phyloP scores from a whole-genome alignment of 2,113 vertebrate genomes.

The Propithecus coquereli region DNA sequence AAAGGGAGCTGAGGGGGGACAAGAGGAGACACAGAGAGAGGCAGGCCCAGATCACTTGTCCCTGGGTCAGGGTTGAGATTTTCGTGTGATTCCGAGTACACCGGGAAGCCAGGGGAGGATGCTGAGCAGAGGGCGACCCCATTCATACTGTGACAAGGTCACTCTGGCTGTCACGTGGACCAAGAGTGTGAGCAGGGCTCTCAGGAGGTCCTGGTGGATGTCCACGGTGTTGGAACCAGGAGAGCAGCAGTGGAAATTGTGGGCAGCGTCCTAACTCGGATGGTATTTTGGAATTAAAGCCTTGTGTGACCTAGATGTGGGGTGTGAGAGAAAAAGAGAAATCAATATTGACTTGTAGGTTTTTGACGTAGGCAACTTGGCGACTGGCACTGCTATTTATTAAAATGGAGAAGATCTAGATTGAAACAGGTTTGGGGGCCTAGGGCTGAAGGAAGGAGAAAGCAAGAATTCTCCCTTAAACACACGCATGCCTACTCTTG shows the following conservation, averaged over 20 bases:
- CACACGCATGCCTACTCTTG: too few species aligned
- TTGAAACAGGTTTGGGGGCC: neutral
- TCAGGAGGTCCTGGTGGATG: too few species aligned
- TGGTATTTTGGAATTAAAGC: neutral
- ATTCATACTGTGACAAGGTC: neutral
- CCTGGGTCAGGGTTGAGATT: too few species aligned
- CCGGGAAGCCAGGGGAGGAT: neutral
- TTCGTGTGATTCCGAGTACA: neutral
- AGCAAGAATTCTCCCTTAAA: neutral
- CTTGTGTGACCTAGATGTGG: neutral
- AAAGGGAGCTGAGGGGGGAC: neutral
- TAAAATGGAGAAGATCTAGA: neutral
- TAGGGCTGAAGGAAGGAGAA: neutral
- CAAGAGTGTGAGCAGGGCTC: neutral
- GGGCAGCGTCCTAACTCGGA: neutral
- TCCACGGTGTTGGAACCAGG: neutral
- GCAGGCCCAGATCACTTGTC: neutral
- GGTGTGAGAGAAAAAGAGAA: neutral
- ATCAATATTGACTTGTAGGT: neutral
- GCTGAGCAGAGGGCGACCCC: neutral
- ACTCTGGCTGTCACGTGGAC: rapidly evolving
- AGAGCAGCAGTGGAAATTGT: neutral
- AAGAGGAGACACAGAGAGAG: neutral
- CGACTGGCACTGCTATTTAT: neutral
- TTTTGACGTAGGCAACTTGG: neutral